Base-by-base conservation (phyloP, 2,113 vertebrate species). In the Scartelaos histophorus region DNA sequence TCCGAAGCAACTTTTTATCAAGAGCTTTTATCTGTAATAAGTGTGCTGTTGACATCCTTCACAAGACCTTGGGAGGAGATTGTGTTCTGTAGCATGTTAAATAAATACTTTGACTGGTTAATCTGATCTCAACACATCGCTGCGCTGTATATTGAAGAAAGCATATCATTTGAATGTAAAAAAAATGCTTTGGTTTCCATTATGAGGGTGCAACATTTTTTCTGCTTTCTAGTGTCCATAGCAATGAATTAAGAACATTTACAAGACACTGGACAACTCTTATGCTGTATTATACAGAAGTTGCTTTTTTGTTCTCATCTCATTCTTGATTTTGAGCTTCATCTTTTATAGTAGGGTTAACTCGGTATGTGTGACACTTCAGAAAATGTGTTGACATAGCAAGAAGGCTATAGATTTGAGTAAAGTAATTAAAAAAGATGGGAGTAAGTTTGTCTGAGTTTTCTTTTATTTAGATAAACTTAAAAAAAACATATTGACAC, bases 51-150 rank as follows among this genome's bases (percentile, higher is more conserved):
- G 34, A 38, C 61, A 64, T 43, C 34, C 34, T 64, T 64, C 34
- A 64, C 61, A n/a, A 62, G 17, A 43, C 61, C 29, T 38, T 64
- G 61, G 35, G 9, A 64, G 34, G 61, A 64, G 61, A 64, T 64
- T 64, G 9, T 43, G 19, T 38, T 38, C 17, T 38, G 61, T 21
- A 43, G 61, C 34, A 64, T 43, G 34, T 38, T 64, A 64, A 64
- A 64, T 43, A 38, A 64, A 64, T 43, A n/a, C 61, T 35, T 11
- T 64, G 34, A 35, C 61, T 61, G 58, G 58, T 5, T 61, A 34
- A 64, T 64, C 61, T 64, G 34, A 64, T 64, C 61, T 64, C 19
- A 38, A 38, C 61, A 64, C 61, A 64, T 64, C 15, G 15, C 58
- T 61, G 58, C 15, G 2, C 17, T 4, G 34, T 15, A 34, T 61